Conservation (phyloP, 2,113 vertebrate species). For the Tupaia tana region DNA sequence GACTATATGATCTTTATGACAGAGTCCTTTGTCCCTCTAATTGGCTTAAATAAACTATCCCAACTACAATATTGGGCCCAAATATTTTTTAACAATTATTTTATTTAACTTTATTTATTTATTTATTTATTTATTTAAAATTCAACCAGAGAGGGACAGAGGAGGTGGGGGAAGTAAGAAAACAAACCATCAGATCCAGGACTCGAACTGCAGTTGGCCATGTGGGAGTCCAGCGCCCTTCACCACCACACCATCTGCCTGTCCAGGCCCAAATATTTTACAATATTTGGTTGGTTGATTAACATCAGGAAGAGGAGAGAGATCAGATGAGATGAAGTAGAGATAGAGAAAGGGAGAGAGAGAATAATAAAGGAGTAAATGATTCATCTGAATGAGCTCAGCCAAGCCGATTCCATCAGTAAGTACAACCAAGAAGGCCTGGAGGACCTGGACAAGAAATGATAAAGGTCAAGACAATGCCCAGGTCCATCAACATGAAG, state of each 20-base stretch:
- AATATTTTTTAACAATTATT: constrained; percentile 11
- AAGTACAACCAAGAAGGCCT: neutral
- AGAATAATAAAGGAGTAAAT: neutral
- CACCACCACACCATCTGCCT: no score
- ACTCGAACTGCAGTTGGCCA: no score
- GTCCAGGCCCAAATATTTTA: constrained; percentile 10
- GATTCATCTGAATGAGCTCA: neutral
- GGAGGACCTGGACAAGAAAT: neutral
- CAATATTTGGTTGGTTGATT: neutral
- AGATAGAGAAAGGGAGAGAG: neutral
- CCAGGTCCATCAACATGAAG: neutral
- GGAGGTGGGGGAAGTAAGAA: no score
- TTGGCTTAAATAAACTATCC: neutral
- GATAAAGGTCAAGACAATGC: constrained; percentile 52
- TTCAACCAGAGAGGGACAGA: no score
- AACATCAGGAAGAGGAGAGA: neutral
- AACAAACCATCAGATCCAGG: no score
- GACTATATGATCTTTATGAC: neutral
- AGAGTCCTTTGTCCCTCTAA: neutral
- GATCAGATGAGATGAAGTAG: neutral
- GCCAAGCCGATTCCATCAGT: constrained; percentile 25
- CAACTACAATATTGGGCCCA: neutral
- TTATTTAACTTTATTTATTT: no score
- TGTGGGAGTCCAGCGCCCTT: no score
- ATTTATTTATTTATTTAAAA: no score